Evolutionary conservation across 2,797 vertebrate genomes (phyloP).

Genomic region (Anisognathus igniventris): DNA sequence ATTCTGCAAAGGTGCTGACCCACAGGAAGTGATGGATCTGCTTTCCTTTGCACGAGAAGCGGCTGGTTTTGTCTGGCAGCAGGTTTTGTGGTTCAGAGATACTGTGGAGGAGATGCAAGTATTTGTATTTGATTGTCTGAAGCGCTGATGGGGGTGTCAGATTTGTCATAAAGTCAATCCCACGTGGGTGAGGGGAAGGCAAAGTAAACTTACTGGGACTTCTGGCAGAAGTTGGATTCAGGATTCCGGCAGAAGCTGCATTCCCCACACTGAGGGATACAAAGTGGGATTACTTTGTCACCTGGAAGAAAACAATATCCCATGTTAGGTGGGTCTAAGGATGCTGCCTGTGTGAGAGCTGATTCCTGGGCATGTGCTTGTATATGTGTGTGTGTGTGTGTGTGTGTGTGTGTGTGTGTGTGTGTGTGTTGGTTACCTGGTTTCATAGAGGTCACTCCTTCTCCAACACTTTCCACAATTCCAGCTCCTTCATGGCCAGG

Average conservation of each 20-base stretch:
- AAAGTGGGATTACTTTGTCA: neutral
- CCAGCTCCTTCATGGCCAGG: slow-evolving; percentile 89
- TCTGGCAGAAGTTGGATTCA: slow-evolving; percentile 64
- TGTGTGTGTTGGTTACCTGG: slow-evolving; percentile 73
- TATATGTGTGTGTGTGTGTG: too few relatives aligned
- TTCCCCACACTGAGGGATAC: slow-evolving; percentile 51
- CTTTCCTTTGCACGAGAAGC: slow-evolving; percentile 78
- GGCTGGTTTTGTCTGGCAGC: slow-evolving; percentile 72
- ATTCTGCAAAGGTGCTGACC: slow-evolving; percentile 78
- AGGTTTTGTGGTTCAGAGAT: neutral
- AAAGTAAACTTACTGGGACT: slow-evolving; percentile 58
- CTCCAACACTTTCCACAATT: slow-evolving; percentile 88
- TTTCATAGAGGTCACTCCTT: slow-evolving; percentile 87
- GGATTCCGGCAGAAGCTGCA: slow-evolving; percentile 69
- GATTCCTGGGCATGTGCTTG: fast-evolving
- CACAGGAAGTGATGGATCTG: slow-evolving; percentile 75
- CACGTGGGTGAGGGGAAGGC: neutral
- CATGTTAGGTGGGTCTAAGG: too few relatives aligned
- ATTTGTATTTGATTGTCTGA: neutral
- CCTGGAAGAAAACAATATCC: neutral
- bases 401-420: too few relatives aligned
- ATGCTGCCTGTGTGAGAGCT: too few relatives aligned
- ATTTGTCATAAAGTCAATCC: fast-evolving
- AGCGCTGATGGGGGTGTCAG: fast-evolving
- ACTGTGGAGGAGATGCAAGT: neutral